Conservation (phyloP, 2,797 vertebrate species). For the Amphiprion clarkii region DNA sequence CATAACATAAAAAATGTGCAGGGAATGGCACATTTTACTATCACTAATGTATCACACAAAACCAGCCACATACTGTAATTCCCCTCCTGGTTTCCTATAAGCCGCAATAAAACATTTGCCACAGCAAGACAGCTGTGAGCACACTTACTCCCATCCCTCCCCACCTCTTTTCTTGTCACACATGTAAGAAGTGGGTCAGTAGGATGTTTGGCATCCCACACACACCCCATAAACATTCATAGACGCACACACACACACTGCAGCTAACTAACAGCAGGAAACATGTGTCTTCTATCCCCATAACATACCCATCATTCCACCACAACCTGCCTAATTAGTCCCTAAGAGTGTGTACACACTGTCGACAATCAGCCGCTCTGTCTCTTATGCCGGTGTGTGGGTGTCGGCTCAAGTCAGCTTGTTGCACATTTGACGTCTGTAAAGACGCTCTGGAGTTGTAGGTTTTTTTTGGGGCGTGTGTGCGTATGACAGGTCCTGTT, state of each 20-base stretch:
- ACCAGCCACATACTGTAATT: conserved; percentile 21
- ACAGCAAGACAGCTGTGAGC: conserved; percentile 29
- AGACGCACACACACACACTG: conserved; percentile 21
- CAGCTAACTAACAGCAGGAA: conserved; percentile 57
- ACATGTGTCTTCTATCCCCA: conserved; percentile 49
- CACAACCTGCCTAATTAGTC: conserved; percentile 76
- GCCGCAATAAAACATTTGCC: conserved; percentile 23
- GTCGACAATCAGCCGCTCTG: conserved; percentile 51
- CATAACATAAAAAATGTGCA: conserved; percentile 26
- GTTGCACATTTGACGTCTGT: conserved; percentile 61
- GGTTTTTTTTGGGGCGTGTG: too few species aligned
- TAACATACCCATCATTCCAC: conserved; percentile 64
- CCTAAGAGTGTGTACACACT: conserved; percentile 63
- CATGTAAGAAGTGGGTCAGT: conserved; percentile 71
- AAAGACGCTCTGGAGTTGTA: conserved; percentile 34
- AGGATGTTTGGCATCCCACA: conserved; percentile 65
- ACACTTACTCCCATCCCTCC: conserved; percentile 37
- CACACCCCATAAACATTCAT: conserved; percentile 27
- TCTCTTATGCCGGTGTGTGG: conserved; percentile 46
- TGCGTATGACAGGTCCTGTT: conserved; percentile 13
- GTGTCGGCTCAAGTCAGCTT: conserved; percentile 57
- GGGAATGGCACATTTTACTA: conserved; percentile 26
- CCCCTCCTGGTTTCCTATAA: conserved; percentile 2
- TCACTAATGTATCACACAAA: conserved; percentile 30
- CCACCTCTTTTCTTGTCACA: conserved; percentile 40